Percentiles rank a stretch among this genome's conserved stretches.
These are phyloP conservation scores for Diaphora mendica DNA, from an alignment of 2,888 invertebrate species.

Conservation along the genomic window DNA sequence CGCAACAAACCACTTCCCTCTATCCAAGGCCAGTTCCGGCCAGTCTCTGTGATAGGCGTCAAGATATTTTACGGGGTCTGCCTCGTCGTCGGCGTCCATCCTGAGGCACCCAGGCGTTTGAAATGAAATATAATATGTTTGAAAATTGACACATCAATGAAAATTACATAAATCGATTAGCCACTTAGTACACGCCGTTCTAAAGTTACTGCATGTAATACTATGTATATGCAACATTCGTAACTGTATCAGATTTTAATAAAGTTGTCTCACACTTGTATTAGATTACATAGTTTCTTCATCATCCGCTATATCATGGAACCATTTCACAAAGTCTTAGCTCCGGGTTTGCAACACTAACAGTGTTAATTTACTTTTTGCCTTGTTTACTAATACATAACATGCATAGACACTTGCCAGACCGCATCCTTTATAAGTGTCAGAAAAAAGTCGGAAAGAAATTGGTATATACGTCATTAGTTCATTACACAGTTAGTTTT, in stretches of 20 bases:
- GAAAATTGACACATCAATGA: not conserved
- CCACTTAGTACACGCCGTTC: not conserved
- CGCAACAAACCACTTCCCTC: too few relatives aligned
- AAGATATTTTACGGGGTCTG: too few relatives aligned
- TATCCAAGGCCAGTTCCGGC: too few relatives aligned
- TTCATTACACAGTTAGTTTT: not conserved
- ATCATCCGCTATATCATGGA: conserved; percentile 3
- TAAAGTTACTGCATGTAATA: not conserved
- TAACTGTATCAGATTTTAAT: conserved; percentile 3
- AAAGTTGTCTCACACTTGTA: not conserved
- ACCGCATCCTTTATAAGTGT: not conserved
- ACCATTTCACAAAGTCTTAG: conserved; percentile 3
- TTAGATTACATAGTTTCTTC: conserved; percentile 7
- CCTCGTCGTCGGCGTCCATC: too few relatives aligned
- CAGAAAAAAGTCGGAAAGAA: not conserved
- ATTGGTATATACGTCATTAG: not conserved
- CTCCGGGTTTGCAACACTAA: not conserved
- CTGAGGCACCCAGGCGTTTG: too few relatives aligned
- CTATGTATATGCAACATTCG: not conserved
- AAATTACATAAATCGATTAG: conserved; percentile 2
- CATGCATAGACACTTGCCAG: not conserved
- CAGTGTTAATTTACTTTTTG: not conserved
- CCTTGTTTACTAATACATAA: not conserved
- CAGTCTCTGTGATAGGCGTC: too few relatives aligned
- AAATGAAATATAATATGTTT: not conserved